These are phyloP conservation scores for Elmis aenea DNA, from an alignment of 2,888 invertebrate genomes.

Conservation along the genomic window DNA sequence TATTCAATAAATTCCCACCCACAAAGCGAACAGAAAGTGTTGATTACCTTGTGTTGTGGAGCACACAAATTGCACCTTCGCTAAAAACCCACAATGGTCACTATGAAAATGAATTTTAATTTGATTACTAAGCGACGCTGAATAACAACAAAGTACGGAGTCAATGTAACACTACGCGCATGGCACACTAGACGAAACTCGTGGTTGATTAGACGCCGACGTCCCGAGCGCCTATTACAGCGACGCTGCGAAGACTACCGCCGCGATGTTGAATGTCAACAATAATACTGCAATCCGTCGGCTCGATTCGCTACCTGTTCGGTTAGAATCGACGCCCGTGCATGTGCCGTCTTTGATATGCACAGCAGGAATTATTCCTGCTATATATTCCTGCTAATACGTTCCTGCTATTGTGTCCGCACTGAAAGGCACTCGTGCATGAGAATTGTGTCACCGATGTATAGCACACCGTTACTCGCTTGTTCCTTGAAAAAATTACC, in stretches of 20 bases:
- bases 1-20: no score
- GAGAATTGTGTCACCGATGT: no score
- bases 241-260: slow-evolving; percentile 29
- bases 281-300: slow-evolving; percentile 27
- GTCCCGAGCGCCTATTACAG: slow-evolving; percentile 19
- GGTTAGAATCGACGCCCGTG: slow-evolving; percentile 8
- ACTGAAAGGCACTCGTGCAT: not conserved
- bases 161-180: slow-evolving; percentile 16
- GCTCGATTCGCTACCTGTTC: slow-evolving; percentile 15
- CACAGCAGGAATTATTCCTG: slow-evolving; percentile 15
- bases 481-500: no score
- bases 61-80: no score
- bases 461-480: no score
- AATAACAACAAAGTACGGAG: slow-evolving; percentile 12
- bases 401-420: slow-evolving; percentile 3
- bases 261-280: slow-evolving; percentile 22
- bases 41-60: no score
- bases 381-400: slow-evolving; percentile 12
- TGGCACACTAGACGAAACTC: slow-evolving; percentile 8
- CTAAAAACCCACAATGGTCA: no score
- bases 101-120: no score
- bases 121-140: slow-evolving; percentile 11
- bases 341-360: slow-evolving; percentile 9
- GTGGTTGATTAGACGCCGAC: slow-evolving; percentile 14
- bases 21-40: no score